Base-by-base conservation (phyloP, 2,888 invertebrate species). In the Pyrocoelia pectoralis region DNA sequence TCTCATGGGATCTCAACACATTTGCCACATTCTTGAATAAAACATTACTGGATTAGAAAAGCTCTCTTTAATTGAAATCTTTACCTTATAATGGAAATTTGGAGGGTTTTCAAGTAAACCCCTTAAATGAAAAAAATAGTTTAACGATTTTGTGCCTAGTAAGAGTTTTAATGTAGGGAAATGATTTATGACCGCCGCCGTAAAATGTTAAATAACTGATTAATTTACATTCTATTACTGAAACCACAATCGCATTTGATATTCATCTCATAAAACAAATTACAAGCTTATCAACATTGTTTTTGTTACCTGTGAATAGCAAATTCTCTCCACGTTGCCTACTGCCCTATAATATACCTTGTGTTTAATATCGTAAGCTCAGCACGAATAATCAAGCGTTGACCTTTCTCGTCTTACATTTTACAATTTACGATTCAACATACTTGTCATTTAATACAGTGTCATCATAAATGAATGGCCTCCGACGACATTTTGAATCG, bases 1-100 rank as follows among this genome's bases (percentile, higher is more conserved):
- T 72, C 73, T 70, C 68, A 56, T 50, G 71, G 70, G 73, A 65
- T 55, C 67, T 68, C 62, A 51, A 63, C 67, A 53, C 70, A 70
- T 72, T 70, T 69, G 65, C 70, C 68, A 68, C 67, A 70, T 70
- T 66, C 68, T 69, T 75, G 74, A 77, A 77, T 77, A 75, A 76
- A 71, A 73, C 74, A 77, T 73, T 10, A 13, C 53, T n/a, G 33
- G 33, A 56, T 60, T 56, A 58, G 33, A 56, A 53, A 48, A 29
- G 33, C 29, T 51, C 24, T 55, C 61, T n/a, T n/a, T 66, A 61
- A 66, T 66, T 62, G 66, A 66, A 61, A 62, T 62, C 40, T 24
- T 17, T 52, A 10, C 48, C 56, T 46, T 46, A 17, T 46, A 18
- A 17, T 46, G 46, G 17, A 46, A 46, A 46, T 46, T 46, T 33